phyloP scores from a whole-genome alignment of 2,888 invertebrate species.

The Ornithoptera priamus region DNA sequence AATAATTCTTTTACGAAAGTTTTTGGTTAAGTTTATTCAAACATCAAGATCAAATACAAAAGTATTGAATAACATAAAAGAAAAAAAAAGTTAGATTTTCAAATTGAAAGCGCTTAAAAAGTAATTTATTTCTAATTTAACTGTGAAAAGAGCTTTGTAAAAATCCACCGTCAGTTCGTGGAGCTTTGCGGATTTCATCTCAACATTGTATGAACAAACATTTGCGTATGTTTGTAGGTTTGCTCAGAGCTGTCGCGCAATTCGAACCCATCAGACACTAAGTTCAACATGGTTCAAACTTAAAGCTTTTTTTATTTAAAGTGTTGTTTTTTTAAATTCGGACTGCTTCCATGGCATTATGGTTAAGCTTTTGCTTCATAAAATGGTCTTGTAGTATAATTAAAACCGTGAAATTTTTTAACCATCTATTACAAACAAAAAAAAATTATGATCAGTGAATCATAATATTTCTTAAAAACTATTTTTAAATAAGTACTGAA shows the following conservation, averaged over 20 bases:
- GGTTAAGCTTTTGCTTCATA: no score
- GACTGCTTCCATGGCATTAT: no score
- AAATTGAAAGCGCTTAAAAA: background rate
- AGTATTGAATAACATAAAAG: background rate
- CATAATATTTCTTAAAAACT: no score
- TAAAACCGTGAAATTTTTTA: no score
- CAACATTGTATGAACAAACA: background rate
- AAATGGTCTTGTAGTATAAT: no score
- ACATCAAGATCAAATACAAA: background rate
- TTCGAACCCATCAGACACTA: no score
- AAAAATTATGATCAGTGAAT: no score
- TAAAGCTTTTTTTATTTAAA: no score
- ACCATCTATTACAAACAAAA: no score
- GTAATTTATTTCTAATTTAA: background rate
- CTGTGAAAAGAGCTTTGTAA: background rate
- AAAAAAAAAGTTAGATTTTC: background rate
- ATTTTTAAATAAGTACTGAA: no score
- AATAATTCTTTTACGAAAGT: background rate
- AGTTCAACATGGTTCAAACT: no score
- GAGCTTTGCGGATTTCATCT: background rate
- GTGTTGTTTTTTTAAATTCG: no score
- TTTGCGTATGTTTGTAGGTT: background rate
- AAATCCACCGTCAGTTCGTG: background rate
- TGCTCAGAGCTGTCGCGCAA: background rate
- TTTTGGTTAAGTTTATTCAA: background rate